A percentile compares a stretch with the other conserved stretches of the same genome.
phyloP scores from a whole-genome alignment of 2,113 vertebrate genomes.

The Nerophis ophidion region DNA sequence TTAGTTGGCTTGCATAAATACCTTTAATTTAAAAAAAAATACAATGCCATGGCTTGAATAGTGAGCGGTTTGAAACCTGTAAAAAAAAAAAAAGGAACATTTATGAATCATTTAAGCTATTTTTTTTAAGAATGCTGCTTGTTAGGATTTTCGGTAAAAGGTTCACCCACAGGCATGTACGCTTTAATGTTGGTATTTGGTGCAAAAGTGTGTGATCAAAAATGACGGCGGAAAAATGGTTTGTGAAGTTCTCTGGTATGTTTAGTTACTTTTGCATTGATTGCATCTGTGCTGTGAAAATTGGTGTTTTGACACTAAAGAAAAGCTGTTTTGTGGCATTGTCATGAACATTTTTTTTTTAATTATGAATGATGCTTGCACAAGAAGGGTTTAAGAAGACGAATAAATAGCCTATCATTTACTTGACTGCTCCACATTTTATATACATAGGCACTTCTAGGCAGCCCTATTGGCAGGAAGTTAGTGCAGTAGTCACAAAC shows the following conservation, averaged over 20 bases:
- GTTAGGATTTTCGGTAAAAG: too few species aligned
- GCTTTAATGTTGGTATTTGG: not conserved
- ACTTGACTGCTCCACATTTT: not conserved
- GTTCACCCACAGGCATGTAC: not conserved
- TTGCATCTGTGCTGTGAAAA: constrained; percentile 14
- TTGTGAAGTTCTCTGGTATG: constrained; percentile 12
- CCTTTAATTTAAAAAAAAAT: not conserved
- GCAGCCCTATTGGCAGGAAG: not conserved
- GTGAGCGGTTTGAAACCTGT: too few species aligned
- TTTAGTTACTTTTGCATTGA: constrained; percentile 23
- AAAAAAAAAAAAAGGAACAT: too few species aligned
- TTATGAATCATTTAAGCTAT: too few species aligned
- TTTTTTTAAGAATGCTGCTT: too few species aligned
- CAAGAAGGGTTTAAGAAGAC: not conserved
- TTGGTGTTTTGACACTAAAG: not conserved
- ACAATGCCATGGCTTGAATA: not conserved
- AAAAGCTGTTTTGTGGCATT: constrained; percentile 14
- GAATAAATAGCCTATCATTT: not conserved
- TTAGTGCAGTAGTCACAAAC: not conserved
- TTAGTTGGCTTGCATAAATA: not conserved
- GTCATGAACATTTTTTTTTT: constrained; percentile 7
- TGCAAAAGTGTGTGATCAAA: constrained; percentile 1
- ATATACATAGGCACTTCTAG: not conserved
- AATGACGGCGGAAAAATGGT: not conserved
- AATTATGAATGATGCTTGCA: constrained; percentile 1